Base-by-base conservation (phyloP, 2,113 vertebrate genomes). In the Macrotus californicus region DNA sequence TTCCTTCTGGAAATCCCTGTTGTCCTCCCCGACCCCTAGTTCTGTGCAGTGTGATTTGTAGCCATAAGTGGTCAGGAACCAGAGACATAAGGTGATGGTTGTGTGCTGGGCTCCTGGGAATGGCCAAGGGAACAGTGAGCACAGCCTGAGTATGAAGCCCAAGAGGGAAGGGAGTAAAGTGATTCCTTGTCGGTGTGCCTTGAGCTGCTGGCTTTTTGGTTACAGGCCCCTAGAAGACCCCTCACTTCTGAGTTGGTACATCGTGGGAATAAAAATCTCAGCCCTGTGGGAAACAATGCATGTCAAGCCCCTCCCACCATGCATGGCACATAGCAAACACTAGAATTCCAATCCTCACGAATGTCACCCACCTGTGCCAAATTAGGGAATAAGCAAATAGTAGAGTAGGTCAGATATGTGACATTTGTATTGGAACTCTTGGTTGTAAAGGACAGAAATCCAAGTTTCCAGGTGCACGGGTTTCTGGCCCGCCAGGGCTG, bases 251-350 rank as follows among this genome's bases (percentile, higher is more conserved):
- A n/a, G 2, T 26, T 31, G 26, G 19, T 26, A 11, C 18, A 3
- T 9, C 3, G 41, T 29, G 73, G 6, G 50, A 29, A 9, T 52
- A 2, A 41, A 26, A 24, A 19, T 19, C 75, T 22, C 34, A 9
- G n/a, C 19, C 13, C 5, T 0, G 0, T 1, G 50, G 26, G 50
- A 84, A 39, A 7, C 3, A 6, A 16, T 3, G 34, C 22, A 4
- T 19, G 36, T 34, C 29, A 14, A 36, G 56, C 29, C 73, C 36
- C 22, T 22, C 48, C 52, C 12, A 6, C 61, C 13, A 12, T 1
- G 4, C 19, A 0, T 1, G 3, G n/a, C 36, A 7, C 56, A 3
- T 0, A 48, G 50, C 52, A 43, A 46, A 61, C 7, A 3, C 39
- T 18, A n/a, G 14, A 6, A 0, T 21, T 56, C 56, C n/a, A 16